Evolutionary conservation across 2,113 vertebrate genomes (phyloP), one percentile per base, ranked within the genome.

Genomic region (Hiodon tergisus): DNA sequence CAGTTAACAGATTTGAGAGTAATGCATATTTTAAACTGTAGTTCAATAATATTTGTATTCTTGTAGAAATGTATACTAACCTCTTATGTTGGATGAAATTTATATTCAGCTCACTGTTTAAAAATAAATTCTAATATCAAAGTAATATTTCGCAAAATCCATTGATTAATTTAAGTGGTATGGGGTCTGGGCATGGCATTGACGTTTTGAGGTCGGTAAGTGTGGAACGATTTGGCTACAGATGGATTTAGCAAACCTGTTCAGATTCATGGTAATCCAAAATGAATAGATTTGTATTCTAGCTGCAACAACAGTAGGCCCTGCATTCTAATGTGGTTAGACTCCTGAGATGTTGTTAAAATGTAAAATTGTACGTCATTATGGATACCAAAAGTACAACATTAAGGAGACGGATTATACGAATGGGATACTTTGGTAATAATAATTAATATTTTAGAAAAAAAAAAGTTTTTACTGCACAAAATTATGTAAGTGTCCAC

Each of bases 141-240:
- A 85, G 83, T 79, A 13, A 79, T 78, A 78, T 83, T 81, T 78
- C 75, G 72, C 70, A 73, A 31, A 31, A 31, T 59, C 69, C 75
- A 74, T 76, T 62, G 77, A 80, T 76, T 81, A 76, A 82, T 81
- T 82, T 78, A 84, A 80, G 73, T 83, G 73, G 69, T 75, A 76
- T 76, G 77, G 75, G 83, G 81, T 82, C 74, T 65, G 78, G 80
- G 74, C 83, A 81, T 82, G 75, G 77, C 82, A 79, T 85, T 85
- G 78, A 82, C 79, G 81, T 74, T 84, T 80, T 85, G 82, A 67
- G 69, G 71, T 73, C 4, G 31, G 31, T 31, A 77, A 80, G 71
- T 73, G 69, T 68, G 31, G 59, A 51, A 69, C 48, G 53, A 46
- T n/a, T 79, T 57, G 67, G 59, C 67, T 71, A 60, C 69, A 66